Base-by-base conservation (phyloP, 2,888 invertebrate species). In the Netelia fuscicornis region DNA sequence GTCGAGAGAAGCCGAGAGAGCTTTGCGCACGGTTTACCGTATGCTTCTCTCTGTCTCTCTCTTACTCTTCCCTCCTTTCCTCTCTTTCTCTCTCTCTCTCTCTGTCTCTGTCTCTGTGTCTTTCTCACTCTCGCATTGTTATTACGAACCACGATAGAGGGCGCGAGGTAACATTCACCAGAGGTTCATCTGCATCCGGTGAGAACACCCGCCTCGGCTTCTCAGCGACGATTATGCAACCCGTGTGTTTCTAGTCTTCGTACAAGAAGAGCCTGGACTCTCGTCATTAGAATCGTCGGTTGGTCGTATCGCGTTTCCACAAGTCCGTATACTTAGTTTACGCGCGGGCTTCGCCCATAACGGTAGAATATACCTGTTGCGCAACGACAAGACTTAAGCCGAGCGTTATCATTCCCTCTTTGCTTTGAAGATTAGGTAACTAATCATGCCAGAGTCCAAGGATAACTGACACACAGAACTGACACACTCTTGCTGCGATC, bases 391-490 rank as follows among this genome's bases (percentile, higher is more conserved):
- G 77, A 67, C 79, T 81, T 74, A 83, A 74, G 83, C 84, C 25
- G 70, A 54, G 64, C 87, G 87, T 91, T 92, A 92, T 92, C 92
- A 91, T 91, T 80, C 90, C 90, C 91, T 91, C 90, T 90, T 91
- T 91, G 89, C 91, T 91, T 90, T 90, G 89, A 90, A 92, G 92
- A 92, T 92, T 92, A 90, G 91, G 90, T 92, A 93, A 93, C 92
- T 93, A 93, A 93, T 92, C 90, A 81, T 80, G 90, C 91, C 92
- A 91, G 90, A 91, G 92, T 92, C 93, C 93, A 93, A 93, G 93
- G 92, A 93, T 92, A 90, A 84, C 83, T 6, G 2, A 60, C 64
- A 64, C 67, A 78, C 76, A 72, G 71, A 72, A 52, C 71, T 83
- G 79, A 62, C 78, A 68, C 48, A 42, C 71, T 65, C 67, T 72